Conservation (phyloP, 1,140 invertebrate genomes). For the Drosophila biarmipes region DNA sequence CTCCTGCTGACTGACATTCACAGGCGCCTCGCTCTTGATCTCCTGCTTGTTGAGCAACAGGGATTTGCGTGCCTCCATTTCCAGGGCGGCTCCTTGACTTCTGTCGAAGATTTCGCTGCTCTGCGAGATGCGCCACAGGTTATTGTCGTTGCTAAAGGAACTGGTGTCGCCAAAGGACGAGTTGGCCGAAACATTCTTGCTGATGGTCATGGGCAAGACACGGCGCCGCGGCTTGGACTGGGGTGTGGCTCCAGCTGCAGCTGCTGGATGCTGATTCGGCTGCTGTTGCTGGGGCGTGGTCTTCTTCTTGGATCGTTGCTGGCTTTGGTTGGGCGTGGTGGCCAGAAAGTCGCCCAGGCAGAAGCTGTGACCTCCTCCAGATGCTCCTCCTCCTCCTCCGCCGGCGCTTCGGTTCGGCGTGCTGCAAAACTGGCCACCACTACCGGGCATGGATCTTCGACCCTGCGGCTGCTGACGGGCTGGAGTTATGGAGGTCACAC, state of each 20-base stretch:
- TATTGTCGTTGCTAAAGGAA: constrained; percentile 82
- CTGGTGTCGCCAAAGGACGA: constrained; percentile 69
- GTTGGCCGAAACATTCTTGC: constrained; percentile 51
- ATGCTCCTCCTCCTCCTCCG: constrained; percentile 12
- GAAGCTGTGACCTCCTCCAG: constrained; percentile 43
- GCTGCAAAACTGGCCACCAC: constrained; percentile 39
- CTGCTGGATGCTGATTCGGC: background rate
- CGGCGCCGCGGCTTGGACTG: constrained; percentile 68
- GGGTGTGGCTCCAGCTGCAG: constrained; percentile 3
- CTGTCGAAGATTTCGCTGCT: constrained; percentile 67
- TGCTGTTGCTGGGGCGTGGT: constrained; percentile 49
- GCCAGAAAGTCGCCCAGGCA: constrained; percentile 74
- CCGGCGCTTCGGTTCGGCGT: constrained; percentile 50
- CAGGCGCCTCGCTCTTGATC: constrained; percentile 60
- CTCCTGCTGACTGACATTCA: constrained; percentile 25
- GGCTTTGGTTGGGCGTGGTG: constrained; percentile 50
- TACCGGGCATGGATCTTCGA: constrained; percentile 38
- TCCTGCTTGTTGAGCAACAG: constrained; percentile 60
- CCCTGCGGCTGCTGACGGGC: constrained; percentile 18
- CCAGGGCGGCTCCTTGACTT: constrained; percentile 59
- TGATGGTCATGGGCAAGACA: constrained; percentile 77
- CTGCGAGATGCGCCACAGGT: constrained; percentile 67
- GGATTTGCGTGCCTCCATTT: constrained; percentile 67
- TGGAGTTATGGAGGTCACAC: constrained; percentile 30
- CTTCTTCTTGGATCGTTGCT: constrained; percentile 66